A percentile compares a stretch with the other conserved stretches of the same genome.
Conservation (phyloP, 2,113 vertebrate genomes). For the Poecilia latipinna region DNA sequence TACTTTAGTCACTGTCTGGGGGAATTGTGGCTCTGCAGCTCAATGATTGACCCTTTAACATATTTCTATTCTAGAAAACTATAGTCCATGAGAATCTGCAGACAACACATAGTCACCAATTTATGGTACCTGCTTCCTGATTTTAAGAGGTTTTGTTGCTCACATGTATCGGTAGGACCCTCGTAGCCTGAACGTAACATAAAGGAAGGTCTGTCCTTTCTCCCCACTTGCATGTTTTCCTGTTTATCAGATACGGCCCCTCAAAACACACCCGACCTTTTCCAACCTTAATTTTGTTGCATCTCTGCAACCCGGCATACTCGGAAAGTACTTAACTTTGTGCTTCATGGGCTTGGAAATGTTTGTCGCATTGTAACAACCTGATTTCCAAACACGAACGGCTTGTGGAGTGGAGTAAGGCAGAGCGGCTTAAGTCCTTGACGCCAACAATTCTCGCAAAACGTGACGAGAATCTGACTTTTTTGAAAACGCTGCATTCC, state of each 20-base stretch:
- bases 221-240: neutral
- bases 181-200: neutral
- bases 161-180: neutral
- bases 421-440: conserved; percentile 21
- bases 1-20: no score
- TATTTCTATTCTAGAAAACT: no score
- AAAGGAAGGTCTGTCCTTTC: neutral
- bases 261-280: conserved; percentile 10
- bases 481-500: conserved; percentile 28
- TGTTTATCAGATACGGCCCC: neutral
- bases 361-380: conserved; percentile 10
- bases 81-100: no score
- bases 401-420: conserved; percentile 35
- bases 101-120: no score
- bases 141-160: no score
- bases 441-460: conserved; percentile 23
- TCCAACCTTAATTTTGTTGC: conserved; percentile 28
- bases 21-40: no score
- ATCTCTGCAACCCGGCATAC: neutral
- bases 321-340: conserved; percentile 10
- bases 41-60: no score
- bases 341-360: conserved; percentile 40
- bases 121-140: no score
- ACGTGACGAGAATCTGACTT: conserved; percentile 7
- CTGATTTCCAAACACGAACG: conserved; percentile 12